Evolutionary conservation across 2,113 vertebrate genomes (phyloP).

Genomic region (Atlantisia rogersi): DNA sequence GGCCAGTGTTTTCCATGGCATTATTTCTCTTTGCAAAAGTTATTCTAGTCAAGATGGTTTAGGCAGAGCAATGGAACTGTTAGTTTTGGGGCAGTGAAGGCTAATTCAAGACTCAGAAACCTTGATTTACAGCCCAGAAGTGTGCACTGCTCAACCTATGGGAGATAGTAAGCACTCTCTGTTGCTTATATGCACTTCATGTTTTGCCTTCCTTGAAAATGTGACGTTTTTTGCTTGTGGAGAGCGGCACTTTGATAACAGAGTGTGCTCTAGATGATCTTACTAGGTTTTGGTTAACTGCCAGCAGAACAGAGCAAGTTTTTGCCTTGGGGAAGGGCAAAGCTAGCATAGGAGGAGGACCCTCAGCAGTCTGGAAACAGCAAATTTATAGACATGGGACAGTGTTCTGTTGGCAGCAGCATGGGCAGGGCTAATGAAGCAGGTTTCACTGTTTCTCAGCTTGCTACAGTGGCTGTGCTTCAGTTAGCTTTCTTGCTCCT

Average conservation of each 20-base stretch:
- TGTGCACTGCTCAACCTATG: not conserved
- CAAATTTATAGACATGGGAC: not conserved
- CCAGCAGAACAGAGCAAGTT: not conserved
- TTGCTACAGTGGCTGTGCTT: not conserved
- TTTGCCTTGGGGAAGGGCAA: not conserved
- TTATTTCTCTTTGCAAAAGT: not conserved
- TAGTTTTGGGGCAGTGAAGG: not conserved
- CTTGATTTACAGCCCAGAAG: not conserved
- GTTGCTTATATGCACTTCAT: not conserved
- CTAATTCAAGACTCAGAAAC: not conserved
- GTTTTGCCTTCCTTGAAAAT: not conserved
- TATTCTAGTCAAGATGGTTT: not conserved
- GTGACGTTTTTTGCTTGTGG: not conserved
- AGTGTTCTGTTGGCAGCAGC: not conserved
- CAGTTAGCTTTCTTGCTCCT: not conserved
- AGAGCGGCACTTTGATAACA: not conserved
- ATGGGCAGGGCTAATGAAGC: not conserved
- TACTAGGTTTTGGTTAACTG: not conserved
- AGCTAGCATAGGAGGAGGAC: not conserved
- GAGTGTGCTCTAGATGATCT: not conserved
- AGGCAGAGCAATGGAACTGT: not conserved
- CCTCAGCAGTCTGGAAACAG: not conserved
- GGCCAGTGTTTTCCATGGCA: slow-evolving; percentile 17
- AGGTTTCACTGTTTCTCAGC: not conserved
- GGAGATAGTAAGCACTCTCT: not conserved